Evolutionary conservation across 2,797 vertebrate genomes (phyloP).

Genomic region (Chromobotia macracanthus): DNA sequence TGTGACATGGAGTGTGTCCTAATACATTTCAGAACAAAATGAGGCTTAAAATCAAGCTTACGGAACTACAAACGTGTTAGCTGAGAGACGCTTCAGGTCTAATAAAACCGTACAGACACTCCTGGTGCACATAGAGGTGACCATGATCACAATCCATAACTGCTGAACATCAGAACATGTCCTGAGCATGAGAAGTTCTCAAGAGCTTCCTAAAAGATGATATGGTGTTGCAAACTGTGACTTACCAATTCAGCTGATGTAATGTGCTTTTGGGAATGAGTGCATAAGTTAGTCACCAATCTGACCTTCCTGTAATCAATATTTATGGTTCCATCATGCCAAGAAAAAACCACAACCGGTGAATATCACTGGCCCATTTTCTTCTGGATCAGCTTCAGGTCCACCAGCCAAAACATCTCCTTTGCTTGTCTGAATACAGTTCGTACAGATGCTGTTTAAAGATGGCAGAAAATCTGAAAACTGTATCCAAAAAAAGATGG

Average conservation of each 20-base stretch:
- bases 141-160: no score
- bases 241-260: background rate
- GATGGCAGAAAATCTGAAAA: background rate
- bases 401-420: background rate
- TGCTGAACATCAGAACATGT: no score
- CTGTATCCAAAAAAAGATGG: constrained; percentile 1
- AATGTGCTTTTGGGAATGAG: constrained; percentile 7
- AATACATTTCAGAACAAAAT: no score
- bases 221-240: background rate
- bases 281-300: constrained; percentile 2
- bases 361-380: background rate
- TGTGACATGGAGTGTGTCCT: no score
- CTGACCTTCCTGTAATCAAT: constrained; percentile 13
- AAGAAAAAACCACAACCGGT: background rate
- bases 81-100: background rate
- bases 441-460: constrained; percentile 16
- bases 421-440: no score
- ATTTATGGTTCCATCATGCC: background rate
- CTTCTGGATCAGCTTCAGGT: background rate
- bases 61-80: no score
- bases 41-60: no score
- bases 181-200: no score
- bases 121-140: background rate
- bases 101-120: no score
- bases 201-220: background rate